These are phyloP conservation scores for Syngnathus acus DNA, from an alignment of 2,797 vertebrate genomes.

Conservation along the genomic window DNA sequence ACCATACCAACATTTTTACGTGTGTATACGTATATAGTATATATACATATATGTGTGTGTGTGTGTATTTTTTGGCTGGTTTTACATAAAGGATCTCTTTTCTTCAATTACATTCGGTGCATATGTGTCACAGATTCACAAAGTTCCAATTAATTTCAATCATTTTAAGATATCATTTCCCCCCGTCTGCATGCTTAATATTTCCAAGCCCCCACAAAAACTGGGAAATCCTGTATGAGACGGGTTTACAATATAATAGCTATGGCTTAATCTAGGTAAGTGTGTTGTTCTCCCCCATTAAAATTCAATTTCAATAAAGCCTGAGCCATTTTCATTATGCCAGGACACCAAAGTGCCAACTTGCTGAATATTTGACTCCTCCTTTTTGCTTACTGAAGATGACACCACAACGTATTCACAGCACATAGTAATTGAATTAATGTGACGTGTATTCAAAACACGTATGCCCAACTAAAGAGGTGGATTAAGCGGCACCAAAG, in stretches of 20 bases:
- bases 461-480: not conserved
- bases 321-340: conserved; percentile 4
- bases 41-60: no score
- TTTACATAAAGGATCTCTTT: no score
- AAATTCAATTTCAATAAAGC: conserved; percentile 7
- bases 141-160: not conserved
- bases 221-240: conserved; percentile 6
- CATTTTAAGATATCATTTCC: not conserved
- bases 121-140: not conserved
- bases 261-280: conserved; percentile 13
- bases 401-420: not conserved
- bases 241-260: conserved; percentile 2
- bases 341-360: conserved; percentile 1
- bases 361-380: not conserved
- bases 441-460: not conserved
- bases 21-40: not conserved
- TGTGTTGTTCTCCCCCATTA: conserved; percentile 8
- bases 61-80: no score
- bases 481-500: conserved; percentile 1
- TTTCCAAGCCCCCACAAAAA: not conserved
- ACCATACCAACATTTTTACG: not conserved
- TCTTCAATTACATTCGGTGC: not conserved
- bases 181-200: not conserved
- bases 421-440: conserved; percentile 2
- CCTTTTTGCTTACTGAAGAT: not conserved